Evolutionary conservation across 2,113 vertebrate species (phyloP), one percentile per base, ranked within the genome.

Genomic region (Carlito syrichta): DNA sequence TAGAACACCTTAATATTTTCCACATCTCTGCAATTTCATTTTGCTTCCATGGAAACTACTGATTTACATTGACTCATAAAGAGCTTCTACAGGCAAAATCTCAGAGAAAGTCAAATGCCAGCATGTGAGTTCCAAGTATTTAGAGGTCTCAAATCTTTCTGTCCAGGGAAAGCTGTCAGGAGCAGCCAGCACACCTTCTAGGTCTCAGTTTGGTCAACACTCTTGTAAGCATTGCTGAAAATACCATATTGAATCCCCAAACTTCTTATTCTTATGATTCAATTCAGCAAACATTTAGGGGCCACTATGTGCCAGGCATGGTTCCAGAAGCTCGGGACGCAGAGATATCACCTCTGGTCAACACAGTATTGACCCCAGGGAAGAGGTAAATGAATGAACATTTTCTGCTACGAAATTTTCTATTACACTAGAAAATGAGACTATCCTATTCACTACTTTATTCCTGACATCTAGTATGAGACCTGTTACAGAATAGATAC

Each of bases 31-130:
- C 62, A 94, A 76, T 35, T 88, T 86, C 74, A 84, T 97, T 93
- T 95, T 95, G 50, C 74, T 95, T 96, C 77, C 77, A 48, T 66
- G 77, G 92, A 94, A 94, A 92, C 60, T 73, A 71, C 22, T 86
- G 60, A 88, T 86, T 91, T 96, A 77, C 38, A 87, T 14, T 38
- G 23, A 95, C 32, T 95, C 73, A 89, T 66, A 93, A 74, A 85
- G 68, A 95, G 23, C 9, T 83, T 88, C 54, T 58, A 56, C 4
- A 78, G 68, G 73, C 17, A 94, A 92, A 38, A 13, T 40, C 35
- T 78, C 92, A 52, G 54, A 87, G 43, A 86, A 89, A 88, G 82
- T 66, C 56, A 68, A 95, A 93, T 71, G n/a, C 38, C 90, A 25
- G 27, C 23, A 69, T 77, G 60, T 62, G 14, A 38, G 54, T 56